Percentiles rank a stretch among this genome's conserved stretches.
Evolutionary conservation across 2,888 invertebrate genomes (phyloP).

Genomic region (Meiosimyza platycephala): DNA sequence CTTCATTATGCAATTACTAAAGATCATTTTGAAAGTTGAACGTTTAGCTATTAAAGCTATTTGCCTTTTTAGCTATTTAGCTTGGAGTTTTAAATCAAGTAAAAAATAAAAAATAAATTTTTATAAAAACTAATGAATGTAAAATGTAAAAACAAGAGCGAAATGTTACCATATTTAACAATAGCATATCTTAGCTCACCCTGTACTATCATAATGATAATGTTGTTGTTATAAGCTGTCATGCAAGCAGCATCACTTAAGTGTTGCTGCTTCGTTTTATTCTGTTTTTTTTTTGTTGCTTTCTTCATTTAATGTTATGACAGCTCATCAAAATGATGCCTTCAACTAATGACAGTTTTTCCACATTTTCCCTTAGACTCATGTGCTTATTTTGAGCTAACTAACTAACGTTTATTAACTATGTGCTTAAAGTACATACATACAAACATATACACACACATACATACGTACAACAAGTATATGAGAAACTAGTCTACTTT

Average conservation of each 20-base stretch:
- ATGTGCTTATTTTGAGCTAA: not conserved
- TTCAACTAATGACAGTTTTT: conserved; percentile 14
- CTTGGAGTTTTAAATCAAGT: no score
- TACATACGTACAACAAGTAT: not conserved
- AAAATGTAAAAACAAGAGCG: no score
- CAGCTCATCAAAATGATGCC: conserved; percentile 21
- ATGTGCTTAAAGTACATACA: not conserved
- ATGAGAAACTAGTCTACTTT: no score
- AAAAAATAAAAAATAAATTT: no score
- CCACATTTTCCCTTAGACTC: not conserved
- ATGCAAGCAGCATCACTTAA: conserved; percentile 19
- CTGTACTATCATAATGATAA: conserved; percentile 22
- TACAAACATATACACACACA: no score
- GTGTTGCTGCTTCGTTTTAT: not conserved
- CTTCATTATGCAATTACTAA: no score
- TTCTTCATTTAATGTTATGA: conserved; percentile 17
- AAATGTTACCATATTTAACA: no score
- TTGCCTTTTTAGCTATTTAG: no score
- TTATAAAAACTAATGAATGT: no score
- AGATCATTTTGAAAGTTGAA: no score
- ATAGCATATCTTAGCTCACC: not conserved
- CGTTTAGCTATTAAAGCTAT: no score
- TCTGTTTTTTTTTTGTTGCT: no score
- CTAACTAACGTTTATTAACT: conserved; percentile 5
- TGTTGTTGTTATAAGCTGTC: not conserved